Conservation (phyloP, 2,113 vertebrate genomes). For the Crotalus viridis region DNA sequence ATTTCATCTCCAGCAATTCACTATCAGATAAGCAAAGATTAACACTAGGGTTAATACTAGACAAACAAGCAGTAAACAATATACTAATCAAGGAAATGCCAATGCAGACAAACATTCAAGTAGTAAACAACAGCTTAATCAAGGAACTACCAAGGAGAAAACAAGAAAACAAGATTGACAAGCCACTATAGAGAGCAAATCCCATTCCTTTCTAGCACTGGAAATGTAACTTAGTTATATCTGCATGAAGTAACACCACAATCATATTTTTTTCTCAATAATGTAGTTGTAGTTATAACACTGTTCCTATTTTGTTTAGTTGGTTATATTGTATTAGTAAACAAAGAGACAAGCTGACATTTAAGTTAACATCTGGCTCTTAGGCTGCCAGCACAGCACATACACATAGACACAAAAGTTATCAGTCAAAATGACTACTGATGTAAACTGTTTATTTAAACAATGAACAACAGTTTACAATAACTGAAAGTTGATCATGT, state of each 20-base stretch:
- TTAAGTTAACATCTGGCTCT: slow-evolving; percentile 44
- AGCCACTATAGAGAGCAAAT: no score
- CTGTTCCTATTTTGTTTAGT: slow-evolving; percentile 46
- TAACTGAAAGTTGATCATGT: slow-evolving; percentile 22
- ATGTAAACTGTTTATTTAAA: slow-evolving; percentile 50
- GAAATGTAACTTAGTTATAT: no score
- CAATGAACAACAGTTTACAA: slow-evolving; percentile 42
- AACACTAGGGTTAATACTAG: no score
- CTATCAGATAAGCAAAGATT: no score
- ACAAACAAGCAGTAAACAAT: no score
- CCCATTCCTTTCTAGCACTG: no score
- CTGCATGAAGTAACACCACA: neutral
- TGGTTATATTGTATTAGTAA: slow-evolving; percentile 32
- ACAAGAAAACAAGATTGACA: no score
- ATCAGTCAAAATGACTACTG: slow-evolving; percentile 37
- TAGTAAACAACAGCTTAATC: no score
- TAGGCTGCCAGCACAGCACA: slow-evolving; percentile 12
- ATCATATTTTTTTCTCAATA: slow-evolving; percentile 11
- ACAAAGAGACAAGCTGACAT: slow-evolving; percentile 44
- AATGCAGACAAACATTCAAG: no score
- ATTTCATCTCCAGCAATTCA: no score
- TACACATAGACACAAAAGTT: neutral
- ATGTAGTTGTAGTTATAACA: slow-evolving; percentile 36
- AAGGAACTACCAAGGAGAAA: no score
- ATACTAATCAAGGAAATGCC: no score